Conservation (phyloP, 2,888 invertebrate species). For the Lymantria dispar region DNA sequence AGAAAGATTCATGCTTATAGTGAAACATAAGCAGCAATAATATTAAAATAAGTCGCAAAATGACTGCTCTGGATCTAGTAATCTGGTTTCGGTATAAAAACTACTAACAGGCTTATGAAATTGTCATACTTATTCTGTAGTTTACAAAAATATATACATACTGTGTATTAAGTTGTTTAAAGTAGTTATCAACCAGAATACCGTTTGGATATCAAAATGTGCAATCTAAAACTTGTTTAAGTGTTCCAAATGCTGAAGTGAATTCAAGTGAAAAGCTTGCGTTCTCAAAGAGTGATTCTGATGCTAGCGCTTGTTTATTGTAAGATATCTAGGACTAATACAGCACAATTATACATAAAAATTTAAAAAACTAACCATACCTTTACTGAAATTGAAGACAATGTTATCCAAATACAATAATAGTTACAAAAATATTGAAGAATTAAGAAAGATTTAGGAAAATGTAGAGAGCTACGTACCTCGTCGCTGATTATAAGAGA, state of each 20-base stretch:
- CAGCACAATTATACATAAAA: slow-evolving; percentile 48
- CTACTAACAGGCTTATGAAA: background rate
- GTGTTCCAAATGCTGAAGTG: slow-evolving; percentile 25
- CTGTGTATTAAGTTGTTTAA: background rate
- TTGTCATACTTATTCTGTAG: background rate
- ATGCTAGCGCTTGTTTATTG: slow-evolving; percentile 37
- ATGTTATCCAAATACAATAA: slow-evolving; percentile 36
- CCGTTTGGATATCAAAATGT: slow-evolving; percentile 20
- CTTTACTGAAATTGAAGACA: slow-evolving; percentile 53
- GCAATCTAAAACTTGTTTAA: slow-evolving; percentile 16
- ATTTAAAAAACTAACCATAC: slow-evolving; percentile 56
- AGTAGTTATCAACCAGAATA: slow-evolving; percentile 23
- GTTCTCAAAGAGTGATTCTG: slow-evolving; percentile 36
- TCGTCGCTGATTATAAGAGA: slow-evolving; percentile 96
- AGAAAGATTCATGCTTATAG: slow-evolving; percentile 25
- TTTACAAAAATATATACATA: background rate
- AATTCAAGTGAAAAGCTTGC: slow-evolving; percentile 22
- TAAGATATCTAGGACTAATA: slow-evolving; percentile 36
- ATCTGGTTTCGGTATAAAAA: slow-evolving; percentile 20
- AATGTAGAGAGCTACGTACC: slow-evolving; percentile 83
- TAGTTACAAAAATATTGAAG: slow-evolving; percentile 24
- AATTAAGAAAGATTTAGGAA: slow-evolving; percentile 9
- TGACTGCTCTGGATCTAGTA: slow-evolving; percentile 13
- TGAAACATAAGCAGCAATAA: slow-evolving; percentile 22
- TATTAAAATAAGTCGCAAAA: slow-evolving; percentile 14